These are phyloP conservation scores for Rhincodon typus DNA, from an alignment of 2,797 vertebrate species.

Conservation along the genomic window DNA sequence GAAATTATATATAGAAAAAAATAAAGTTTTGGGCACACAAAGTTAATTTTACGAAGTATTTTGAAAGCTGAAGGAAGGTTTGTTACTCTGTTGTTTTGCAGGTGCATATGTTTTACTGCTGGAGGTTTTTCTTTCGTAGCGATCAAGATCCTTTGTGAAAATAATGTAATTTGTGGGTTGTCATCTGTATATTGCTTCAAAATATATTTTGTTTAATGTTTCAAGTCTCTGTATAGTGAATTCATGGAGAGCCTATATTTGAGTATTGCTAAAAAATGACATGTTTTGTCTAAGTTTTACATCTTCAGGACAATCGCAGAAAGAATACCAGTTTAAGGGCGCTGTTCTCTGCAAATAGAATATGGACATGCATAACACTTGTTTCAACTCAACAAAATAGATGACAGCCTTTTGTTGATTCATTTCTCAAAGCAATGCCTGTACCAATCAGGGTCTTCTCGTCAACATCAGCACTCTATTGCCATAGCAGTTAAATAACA, in stretches of 20 bases:
- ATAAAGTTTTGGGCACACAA: background rate
- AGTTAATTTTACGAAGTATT: background rate
- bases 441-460: too few species aligned
- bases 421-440: too few species aligned
- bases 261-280: too few species aligned
- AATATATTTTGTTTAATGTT: background rate
- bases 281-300: too few species aligned
- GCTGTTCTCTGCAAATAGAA: too few species aligned
- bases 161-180: background rate
- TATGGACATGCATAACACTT: too few species aligned
- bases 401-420: too few species aligned
- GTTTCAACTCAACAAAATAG: too few species aligned
- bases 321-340: too few species aligned
- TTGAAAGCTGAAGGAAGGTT: background rate
- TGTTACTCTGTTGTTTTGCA: background rate
- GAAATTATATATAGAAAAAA: background rate
- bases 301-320: too few species aligned
- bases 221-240: background rate
- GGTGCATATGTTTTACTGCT: background rate
- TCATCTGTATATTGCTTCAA: background rate
- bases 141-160: background rate
- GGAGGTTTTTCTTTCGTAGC: background rate
- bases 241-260: background rate
- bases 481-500: too few species aligned
- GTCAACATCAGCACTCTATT: too few species aligned